phyloP scores from a whole-genome alignment of 1,140 invertebrate genomes.

The Lasioglossum albipes region DNA sequence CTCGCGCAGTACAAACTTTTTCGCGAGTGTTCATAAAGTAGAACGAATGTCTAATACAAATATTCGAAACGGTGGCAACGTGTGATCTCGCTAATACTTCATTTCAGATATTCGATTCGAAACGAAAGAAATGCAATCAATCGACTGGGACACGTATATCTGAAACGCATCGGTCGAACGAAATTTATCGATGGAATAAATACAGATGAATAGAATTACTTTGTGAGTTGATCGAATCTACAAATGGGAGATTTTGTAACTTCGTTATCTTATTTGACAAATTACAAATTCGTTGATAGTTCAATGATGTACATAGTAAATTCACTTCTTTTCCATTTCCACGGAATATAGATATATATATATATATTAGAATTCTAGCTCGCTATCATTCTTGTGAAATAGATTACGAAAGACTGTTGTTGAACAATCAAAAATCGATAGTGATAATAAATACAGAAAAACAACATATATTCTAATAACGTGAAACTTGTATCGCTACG shows the following conservation, averaged over 20 bases:
- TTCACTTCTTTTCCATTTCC: constrained; percentile 21
- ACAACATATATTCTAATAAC: constrained; percentile 29
- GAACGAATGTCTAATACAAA: constrained; percentile 17
- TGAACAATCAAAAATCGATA: constrained; percentile 39
- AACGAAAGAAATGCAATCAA: neutral
- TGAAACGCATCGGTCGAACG: constrained; percentile 25
- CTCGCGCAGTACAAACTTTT: constrained; percentile 10
- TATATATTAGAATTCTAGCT: constrained; percentile 38
- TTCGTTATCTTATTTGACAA: constrained; percentile 10
- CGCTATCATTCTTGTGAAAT: constrained; percentile 31
- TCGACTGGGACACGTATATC: neutral
- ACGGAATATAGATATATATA: constrained; percentile 46
- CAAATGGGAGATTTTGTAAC: constrained; percentile 22
- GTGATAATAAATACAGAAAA: constrained; percentile 62
- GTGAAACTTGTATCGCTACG: constrained; percentile 40
- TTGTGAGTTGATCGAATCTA: constrained; percentile 33
- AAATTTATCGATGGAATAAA: constrained; percentile 49
- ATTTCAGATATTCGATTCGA: constrained; percentile 19
- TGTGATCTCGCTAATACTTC: constrained; percentile 31
- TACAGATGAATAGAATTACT: constrained; percentile 41
- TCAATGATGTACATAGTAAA: constrained; percentile 47
- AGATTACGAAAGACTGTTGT: constrained; percentile 39
- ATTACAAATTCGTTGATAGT: constrained; percentile 61
- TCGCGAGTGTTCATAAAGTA: neutral
- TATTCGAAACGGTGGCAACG: constrained; percentile 24